Base-by-base conservation (phyloP, 2,888 invertebrate species). In the Myopa testacea region DNA sequence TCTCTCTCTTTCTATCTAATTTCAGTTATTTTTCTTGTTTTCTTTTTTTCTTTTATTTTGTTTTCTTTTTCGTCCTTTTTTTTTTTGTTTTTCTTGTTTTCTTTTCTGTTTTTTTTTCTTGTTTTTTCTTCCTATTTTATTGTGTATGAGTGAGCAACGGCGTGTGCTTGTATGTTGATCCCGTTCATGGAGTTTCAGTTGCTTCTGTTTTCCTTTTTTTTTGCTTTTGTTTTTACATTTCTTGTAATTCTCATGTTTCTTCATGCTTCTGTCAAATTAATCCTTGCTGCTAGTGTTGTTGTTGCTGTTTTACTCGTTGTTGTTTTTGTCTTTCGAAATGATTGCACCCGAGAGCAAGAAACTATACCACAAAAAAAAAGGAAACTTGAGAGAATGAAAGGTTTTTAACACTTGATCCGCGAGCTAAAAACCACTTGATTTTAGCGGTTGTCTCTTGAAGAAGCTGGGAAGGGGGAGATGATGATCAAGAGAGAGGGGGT, bases 121-220 rank as follows among this genome's bases (percentile, higher is more conserved):
- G 26, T 26, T 26, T 26, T 26, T 26, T 26, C 26, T 26, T 26
- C 2, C 26, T 26, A 26, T 26, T 26, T 26, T 26, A 26, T 26
- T n/a, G 45, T 69, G 45, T 12, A 19, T 40, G 69, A 14, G 37
- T 50, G 14, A 50, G 63, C n/a, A 19, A 80, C 80, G 50, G 78
- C 55, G 65, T 78, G 74, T 67, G 52, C 62, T 40, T 60, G 40
- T 60, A 19, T 78, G 63, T 26, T 26, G 26, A 1, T 26, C 26
- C 2, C 26, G 26, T 26, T 26, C 2, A 26, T 26, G 26, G 26
- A 26, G 45, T 10, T 45, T 45, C 45, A 45, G 1, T 45, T 45
- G 45, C 10, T 45, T 45, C 45, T 68, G 62, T 19, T 69, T 40
- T 73, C 58, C 62, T 73, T 50, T 68, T 55, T 63, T 34, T 68